Percentiles rank a stretch among this genome's conserved stretches.
Conservation (phyloP, 2,797 vertebrate species). For the Carapus acus region DNA sequence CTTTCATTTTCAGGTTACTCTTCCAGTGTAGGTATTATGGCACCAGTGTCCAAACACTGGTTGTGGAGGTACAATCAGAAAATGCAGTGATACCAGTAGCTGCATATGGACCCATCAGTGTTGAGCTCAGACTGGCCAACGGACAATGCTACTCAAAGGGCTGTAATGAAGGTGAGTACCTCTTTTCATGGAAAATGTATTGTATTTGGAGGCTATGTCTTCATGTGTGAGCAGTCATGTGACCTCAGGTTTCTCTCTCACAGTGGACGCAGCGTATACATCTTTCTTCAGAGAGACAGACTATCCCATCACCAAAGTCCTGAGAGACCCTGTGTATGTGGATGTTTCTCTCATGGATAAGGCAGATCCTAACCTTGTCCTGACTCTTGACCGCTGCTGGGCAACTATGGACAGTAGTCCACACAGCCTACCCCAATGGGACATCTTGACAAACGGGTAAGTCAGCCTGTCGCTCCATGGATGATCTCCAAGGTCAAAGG, state of each 20-base stretch:
- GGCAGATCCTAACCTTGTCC: constrained; percentile 56
- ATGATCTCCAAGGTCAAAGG: not conserved
- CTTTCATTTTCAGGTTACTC: constrained; percentile 48
- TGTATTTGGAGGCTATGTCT: not conserved
- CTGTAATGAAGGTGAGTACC: constrained; percentile 22
- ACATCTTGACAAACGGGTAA: constrained; percentile 64
- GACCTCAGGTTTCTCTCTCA: constrained; percentile 15
- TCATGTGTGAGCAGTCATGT: not conserved
- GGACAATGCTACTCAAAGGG: constrained; percentile 36
- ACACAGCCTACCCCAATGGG: constrained; percentile 60
- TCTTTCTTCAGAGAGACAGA: constrained; percentile 56
- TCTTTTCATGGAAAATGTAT: not conserved
- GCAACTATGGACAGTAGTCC: constrained; percentile 50
- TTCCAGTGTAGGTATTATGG: constrained; percentile 60
- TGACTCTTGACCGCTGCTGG: constrained; percentile 67
- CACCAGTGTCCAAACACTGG: constrained; percentile 30
- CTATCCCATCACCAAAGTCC: constrained; percentile 60
- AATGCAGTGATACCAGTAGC: constrained; percentile 9
- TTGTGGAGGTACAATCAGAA: constrained; percentile 10
- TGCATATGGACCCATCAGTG: constrained; percentile 33
- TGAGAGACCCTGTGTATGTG: constrained; percentile 61
- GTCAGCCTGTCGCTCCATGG: not conserved
- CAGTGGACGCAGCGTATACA: constrained; percentile 55
- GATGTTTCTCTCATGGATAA: constrained; percentile 54
- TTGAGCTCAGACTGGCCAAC: constrained; percentile 42